Evolutionary conservation across 2,888 invertebrate genomes (phyloP).

Genomic region (Onthophagus sagittarius): DNA sequence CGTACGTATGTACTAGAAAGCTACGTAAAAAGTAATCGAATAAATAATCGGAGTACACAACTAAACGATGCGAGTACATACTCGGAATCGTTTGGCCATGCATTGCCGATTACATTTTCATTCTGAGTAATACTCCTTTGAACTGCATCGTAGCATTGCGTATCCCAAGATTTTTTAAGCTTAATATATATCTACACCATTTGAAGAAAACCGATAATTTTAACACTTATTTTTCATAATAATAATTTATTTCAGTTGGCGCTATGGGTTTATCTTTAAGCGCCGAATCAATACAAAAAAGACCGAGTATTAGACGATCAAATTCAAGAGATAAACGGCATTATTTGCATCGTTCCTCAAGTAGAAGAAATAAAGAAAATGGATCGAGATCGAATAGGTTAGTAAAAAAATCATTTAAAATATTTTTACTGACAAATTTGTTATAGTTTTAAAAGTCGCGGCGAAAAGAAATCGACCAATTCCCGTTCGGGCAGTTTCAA

Average conservation of each 20-base stretch:
- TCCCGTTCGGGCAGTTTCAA: constrained; percentile 46
- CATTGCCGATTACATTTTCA: too few species aligned
- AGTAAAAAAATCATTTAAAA: neutral
- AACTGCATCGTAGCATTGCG: too few species aligned
- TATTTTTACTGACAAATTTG: neutral
- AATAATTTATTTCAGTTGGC: constrained; percentile 46
- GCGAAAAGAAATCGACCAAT: constrained; percentile 40
- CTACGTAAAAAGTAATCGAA: too few species aligned
- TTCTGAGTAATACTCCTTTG: too few species aligned
- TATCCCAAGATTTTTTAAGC: too few species aligned
- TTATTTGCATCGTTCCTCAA: constrained; percentile 53
- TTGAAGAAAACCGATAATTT: neutral
- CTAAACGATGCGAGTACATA: too few species aligned
- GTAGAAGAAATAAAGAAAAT: constrained; percentile 58
- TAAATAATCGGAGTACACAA: too few species aligned
- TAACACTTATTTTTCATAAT: neutral
- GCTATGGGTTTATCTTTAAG: constrained; percentile 60
- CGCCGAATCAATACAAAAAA: constrained; percentile 61
- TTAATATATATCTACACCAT: neutral
- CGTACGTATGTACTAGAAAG: too few species aligned
- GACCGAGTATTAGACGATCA: constrained; percentile 55
- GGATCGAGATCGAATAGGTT: constrained; percentile 49
- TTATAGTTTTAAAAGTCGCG: constrained; percentile 44
- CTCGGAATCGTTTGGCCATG: too few species aligned
- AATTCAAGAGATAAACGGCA: constrained; percentile 55